Percentiles rank a stretch among this genome's conserved stretches.
These are phyloP conservation scores for Ceyx cyanopectus DNA, from an alignment of 2,113 vertebrate genomes.

Conservation along the genomic window DNA sequence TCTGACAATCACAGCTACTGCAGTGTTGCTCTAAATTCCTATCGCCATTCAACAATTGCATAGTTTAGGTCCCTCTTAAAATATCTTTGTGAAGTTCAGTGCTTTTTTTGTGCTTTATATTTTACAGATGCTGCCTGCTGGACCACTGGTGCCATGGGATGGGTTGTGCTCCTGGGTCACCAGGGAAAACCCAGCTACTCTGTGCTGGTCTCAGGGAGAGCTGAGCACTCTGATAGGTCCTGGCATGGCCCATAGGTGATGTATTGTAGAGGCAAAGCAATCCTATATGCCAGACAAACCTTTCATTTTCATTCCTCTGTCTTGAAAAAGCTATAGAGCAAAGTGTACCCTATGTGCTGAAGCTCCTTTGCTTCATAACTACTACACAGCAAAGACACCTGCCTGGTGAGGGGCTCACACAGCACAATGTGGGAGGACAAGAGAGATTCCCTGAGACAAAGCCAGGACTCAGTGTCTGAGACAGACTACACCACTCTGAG, in stretches of 20 bases:
- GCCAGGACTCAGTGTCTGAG: neutral
- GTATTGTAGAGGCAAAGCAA: neutral
- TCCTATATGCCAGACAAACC: neutral
- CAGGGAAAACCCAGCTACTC: neutral
- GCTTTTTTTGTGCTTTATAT: neutral
- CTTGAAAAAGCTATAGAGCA: neutral
- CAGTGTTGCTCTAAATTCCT: neutral
- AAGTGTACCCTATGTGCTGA: neutral
- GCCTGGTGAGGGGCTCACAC: too few relatives aligned
- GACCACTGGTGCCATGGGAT: neutral
- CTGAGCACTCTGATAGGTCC: neutral
- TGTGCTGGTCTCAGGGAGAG: neutral
- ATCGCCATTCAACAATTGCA: neutral
- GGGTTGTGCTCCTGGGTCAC: neutral
- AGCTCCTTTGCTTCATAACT: neutral
- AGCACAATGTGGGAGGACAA: neutral
- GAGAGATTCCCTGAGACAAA: neutral
- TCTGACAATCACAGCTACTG: neutral
- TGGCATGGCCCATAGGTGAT: neutral
- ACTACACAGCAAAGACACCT: neutral
- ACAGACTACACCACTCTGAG: neutral
- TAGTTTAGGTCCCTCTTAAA: neutral
- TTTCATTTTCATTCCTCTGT: neutral
- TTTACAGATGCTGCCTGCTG: neutral
- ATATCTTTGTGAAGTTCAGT: rapidly evolving